Evolutionary conservation across 2,797 vertebrate genomes (phyloP).

Genomic region (Galagoides demidoff): DNA sequence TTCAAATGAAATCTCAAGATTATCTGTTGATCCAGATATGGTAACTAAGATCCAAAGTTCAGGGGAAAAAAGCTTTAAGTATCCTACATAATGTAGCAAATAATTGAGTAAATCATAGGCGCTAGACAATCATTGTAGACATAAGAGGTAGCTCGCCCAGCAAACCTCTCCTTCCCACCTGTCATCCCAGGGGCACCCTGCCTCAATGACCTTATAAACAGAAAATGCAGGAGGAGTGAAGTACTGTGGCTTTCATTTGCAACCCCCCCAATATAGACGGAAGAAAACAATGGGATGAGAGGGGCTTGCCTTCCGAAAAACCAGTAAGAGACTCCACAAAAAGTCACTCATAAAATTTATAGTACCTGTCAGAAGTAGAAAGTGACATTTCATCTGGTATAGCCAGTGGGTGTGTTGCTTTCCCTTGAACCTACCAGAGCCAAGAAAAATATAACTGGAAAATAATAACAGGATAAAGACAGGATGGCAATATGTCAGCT

Average conservation of each 20-base stretch:
- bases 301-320: not conserved
- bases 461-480: not conserved
- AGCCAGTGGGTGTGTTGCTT: not conserved
- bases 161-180: not conserved
- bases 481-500: not conserved
- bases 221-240: not conserved
- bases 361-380: not conserved
- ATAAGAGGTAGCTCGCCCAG: conserved; percentile 37
- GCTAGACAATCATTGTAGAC: not conserved
- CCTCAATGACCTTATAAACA: not conserved
- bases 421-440: not conserved
- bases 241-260: not conserved
- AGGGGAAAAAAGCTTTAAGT: conserved; percentile 33
- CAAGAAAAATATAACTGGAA: conserved; percentile 47
- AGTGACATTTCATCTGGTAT: not conserved
- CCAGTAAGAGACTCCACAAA: not conserved
- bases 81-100: conserved; percentile 41
- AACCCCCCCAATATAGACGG: not conserved
- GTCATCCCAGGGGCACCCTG: not conserved
- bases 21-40: not conserved
- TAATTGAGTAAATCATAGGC: conserved; percentile 36
- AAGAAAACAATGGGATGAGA: not conserved
- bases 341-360: not conserved
- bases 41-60: conserved; percentile 30
- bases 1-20: not conserved